Conservation (phyloP, 2,797 vertebrate species). For the Halcyon badia region DNA sequence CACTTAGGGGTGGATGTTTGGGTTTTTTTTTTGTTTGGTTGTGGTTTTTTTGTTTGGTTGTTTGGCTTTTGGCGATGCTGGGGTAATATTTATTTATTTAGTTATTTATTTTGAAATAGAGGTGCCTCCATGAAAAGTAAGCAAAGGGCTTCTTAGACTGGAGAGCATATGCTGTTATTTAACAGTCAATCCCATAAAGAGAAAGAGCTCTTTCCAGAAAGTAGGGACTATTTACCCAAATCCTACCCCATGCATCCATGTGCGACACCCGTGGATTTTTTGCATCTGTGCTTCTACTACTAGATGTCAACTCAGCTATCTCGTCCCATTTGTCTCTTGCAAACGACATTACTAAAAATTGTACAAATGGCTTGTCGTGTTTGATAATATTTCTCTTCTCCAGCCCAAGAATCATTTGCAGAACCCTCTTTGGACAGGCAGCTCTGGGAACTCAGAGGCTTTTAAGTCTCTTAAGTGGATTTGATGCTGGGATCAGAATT, state of each 20-base stretch:
- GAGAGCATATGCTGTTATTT: neutral
- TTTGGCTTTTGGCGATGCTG: neutral
- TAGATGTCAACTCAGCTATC: neutral
- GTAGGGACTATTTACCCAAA: neutral
- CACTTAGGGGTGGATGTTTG: neutral
- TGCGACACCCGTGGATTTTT: neutral
- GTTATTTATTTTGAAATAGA: neutral
- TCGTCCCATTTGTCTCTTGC: constrained; percentile 46
- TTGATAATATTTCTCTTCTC: constrained; percentile 32
- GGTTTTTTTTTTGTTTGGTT: neutral
- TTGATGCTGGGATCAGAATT: constrained; percentile 77
- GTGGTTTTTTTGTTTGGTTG: too few relatives aligned
- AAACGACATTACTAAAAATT: constrained; percentile 57
- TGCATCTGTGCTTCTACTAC: neutral
- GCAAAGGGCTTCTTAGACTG: neutral
- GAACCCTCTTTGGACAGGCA: constrained; percentile 48
- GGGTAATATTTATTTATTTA: neutral
- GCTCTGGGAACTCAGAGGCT: constrained; percentile 61
- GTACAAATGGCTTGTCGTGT: constrained; percentile 54
- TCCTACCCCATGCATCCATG: neutral
- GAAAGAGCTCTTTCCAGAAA: neutral
- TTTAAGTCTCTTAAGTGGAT: constrained; percentile 81
- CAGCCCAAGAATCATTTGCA: constrained; percentile 40
- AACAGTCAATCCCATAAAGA: neutral
- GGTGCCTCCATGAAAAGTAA: neutral